A percentile compares a stretch with the other conserved stretches of the same genome.
Conservation (phyloP, 2,797 vertebrate genomes). For the Tokudaia tokunoshimensis region DNA sequence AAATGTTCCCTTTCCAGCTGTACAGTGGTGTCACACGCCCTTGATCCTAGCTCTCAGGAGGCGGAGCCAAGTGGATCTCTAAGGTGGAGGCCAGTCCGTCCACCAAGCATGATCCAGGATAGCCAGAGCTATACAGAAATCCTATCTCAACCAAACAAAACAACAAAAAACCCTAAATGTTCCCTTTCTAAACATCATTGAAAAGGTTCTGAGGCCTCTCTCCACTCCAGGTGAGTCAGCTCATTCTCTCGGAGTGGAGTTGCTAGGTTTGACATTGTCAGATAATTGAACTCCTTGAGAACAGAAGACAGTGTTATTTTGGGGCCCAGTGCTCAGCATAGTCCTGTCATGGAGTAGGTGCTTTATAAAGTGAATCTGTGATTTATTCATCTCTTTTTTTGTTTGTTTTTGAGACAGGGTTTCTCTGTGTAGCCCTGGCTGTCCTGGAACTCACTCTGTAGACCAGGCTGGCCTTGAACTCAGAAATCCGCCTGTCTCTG, state of each 20-base stretch:
- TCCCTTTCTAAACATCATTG: neutral
- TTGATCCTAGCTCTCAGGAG: neutral
- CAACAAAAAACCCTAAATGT: too few species aligned
- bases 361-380: conserved; percentile 30
- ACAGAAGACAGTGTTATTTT: neutral
- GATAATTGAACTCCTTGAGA: neutral
- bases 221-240: neutral
- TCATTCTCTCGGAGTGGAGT: neutral
- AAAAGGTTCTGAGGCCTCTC: neutral
- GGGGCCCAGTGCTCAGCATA: neutral
- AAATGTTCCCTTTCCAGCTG: neutral
- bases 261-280: neutral
- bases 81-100: neutral
- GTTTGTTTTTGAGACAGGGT: too few species aligned
- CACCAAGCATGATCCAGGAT: neutral
- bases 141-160: neutral
- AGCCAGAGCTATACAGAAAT: neutral
- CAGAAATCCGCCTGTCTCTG: too few species aligned
- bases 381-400: neutral
- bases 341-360: neutral
- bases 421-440: too few species aligned
- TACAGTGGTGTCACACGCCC: neutral
- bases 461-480: too few species aligned
- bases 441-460: too few species aligned
- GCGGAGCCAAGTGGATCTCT: neutral